These are phyloP conservation scores for Oryzias javanicus DNA, from an alignment of 2,113 vertebrate species.

Conservation along the genomic window DNA sequence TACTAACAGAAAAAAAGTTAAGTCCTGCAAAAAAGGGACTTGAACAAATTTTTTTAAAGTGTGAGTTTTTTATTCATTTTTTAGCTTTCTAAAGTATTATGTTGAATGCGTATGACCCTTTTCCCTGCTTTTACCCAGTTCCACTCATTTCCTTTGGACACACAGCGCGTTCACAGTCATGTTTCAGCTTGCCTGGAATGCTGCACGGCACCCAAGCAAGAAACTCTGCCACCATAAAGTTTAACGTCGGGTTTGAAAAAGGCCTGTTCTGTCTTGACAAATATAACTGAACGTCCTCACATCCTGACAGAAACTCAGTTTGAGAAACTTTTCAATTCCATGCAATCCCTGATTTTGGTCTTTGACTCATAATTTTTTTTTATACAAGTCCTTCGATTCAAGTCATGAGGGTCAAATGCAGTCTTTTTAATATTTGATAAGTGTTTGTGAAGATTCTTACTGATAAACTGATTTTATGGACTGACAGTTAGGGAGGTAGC, in stretches of 20 bases:
- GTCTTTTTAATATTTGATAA: too few relatives aligned
- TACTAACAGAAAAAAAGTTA: not conserved
- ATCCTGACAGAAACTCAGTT: conserved; percentile 6
- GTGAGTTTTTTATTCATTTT: not conserved
- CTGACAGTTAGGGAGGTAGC: too few relatives aligned
- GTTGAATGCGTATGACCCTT: conserved; percentile 35
- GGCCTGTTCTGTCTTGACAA: conserved; percentile 2
- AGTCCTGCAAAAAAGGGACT: not conserved
- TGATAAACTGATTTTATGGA: too few relatives aligned
- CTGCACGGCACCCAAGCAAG: conserved; percentile 27
- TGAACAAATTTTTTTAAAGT: not conserved
- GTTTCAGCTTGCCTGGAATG: conserved; percentile 68
- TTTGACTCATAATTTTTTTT: too few relatives aligned
- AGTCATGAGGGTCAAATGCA: too few relatives aligned
- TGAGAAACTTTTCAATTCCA: not conserved
- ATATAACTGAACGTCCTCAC: not conserved
- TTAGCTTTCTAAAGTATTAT: conserved; percentile 15
- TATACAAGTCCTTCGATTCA: too few relatives aligned
- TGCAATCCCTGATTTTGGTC: not conserved
- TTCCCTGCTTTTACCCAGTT: conserved; percentile 47
- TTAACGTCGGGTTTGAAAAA: conserved; percentile 7
- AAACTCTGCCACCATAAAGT: conserved; percentile 12
- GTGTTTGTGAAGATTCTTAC: too few relatives aligned
- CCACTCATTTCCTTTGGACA: conserved; percentile 39
- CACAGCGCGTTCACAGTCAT: conserved; percentile 21